Conservation (phyloP, 2,113 vertebrate genomes). For the Apteryx owenii region DNA sequence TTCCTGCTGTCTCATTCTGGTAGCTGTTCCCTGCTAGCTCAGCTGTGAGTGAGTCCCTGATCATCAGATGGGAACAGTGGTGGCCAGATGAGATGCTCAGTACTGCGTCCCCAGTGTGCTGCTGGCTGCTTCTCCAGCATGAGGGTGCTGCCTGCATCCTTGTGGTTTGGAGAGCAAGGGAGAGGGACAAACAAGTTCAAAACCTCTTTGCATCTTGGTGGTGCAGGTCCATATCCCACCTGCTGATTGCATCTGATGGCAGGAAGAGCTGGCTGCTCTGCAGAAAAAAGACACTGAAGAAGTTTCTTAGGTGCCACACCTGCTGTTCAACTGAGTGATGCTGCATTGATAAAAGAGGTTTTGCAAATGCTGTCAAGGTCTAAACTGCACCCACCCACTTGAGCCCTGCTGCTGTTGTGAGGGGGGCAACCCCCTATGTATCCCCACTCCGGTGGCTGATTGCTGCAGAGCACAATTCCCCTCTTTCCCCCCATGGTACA, state of each 20-base stretch:
- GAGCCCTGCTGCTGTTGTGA: neutral
- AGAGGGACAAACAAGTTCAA: neutral
- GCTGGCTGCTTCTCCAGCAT: neutral
- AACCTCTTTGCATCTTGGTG: neutral
- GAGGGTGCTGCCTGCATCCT: neutral
- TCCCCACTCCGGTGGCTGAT: accelerated
- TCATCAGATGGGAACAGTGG: accelerated
- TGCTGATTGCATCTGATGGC: neutral
- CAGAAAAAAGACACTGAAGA: neutral
- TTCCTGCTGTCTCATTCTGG: neutral
- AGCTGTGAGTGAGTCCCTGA: neutral
- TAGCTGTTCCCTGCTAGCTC: neutral
- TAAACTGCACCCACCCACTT: accelerated
- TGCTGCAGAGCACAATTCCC: neutral
- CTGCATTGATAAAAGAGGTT: neutral
- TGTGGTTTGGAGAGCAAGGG: accelerated
- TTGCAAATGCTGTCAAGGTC: neutral
- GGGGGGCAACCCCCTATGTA: neutral
- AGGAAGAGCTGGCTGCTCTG: neutral
- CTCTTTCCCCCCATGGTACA: neutral
- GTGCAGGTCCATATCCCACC: neutral
- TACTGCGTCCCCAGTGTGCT: neutral
- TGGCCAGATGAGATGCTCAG: accelerated
- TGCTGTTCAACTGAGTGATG: neutral
- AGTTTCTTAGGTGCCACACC: neutral